Conservation (phyloP, 2,797 vertebrate genomes). For the Muscicapa comitata region DNA sequence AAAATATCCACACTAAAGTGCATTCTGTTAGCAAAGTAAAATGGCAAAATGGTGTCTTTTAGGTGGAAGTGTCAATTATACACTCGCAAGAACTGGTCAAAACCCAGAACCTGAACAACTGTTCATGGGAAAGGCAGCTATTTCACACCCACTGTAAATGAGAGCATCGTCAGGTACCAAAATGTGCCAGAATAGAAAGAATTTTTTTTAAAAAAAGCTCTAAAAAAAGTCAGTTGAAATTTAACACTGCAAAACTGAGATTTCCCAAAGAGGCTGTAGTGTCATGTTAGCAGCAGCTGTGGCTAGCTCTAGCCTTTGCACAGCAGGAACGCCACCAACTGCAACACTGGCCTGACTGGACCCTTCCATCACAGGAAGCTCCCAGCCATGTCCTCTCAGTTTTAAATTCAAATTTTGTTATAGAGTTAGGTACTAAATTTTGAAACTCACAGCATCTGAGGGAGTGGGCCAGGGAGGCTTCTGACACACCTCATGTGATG, state of each 20-base stretch:
- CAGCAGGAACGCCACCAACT: neutral
- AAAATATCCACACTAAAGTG: slow-evolving; percentile 19
- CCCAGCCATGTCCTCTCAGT: neutral
- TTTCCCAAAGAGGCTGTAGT: neutral
- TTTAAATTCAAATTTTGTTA: neutral
- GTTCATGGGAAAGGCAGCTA: neutral
- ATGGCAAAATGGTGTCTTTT: slow-evolving; percentile 39
- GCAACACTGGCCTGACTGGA: neutral
- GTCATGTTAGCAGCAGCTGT: neutral
- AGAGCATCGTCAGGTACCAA: neutral
- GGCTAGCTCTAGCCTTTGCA: neutral
- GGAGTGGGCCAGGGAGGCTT: neutral
- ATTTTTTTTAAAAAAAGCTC: neutral
- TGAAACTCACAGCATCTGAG: neutral
- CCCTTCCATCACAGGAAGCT: neutral
- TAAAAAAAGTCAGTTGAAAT: neutral
- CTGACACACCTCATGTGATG: neutral
- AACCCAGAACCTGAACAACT: neutral
- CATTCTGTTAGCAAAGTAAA: slow-evolving; percentile 58
- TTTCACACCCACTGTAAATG: neutral
- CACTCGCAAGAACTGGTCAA: slow-evolving; percentile 19
- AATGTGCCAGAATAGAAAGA: neutral
- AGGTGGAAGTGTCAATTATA: slow-evolving; percentile 60
- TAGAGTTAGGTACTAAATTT: neutral
- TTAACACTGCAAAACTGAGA: neutral